Percentiles rank a stretch among this genome's conserved stretches.
These are phyloP conservation scores for Dorcus hopei DNA, from an alignment of 2,888 invertebrate genomes.

Conservation along the genomic window DNA sequence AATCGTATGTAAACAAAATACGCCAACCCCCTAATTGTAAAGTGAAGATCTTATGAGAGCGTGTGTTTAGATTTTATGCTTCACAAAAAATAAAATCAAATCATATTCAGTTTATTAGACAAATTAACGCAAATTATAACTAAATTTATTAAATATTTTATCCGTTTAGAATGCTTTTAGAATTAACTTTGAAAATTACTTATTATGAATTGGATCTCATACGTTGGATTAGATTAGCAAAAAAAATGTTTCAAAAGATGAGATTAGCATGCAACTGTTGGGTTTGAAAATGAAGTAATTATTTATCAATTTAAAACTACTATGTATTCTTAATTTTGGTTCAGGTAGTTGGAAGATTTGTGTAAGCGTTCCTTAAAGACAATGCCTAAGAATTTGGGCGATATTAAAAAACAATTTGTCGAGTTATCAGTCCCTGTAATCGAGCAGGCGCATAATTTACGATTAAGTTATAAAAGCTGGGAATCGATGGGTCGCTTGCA, in stretches of 20 bases:
- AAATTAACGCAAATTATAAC: too few relatives aligned
- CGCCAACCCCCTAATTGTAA: too few relatives aligned
- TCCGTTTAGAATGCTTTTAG: too few relatives aligned
- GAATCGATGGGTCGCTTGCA: slow-evolving; percentile 27
- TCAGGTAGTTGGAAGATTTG: neutral
- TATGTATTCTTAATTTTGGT: neutral
- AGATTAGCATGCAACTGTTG: neutral
- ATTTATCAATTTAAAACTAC: slow-evolving; percentile 3
- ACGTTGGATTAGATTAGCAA: too few relatives aligned
- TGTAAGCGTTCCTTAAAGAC: slow-evolving; percentile 11
- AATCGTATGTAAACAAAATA: too few relatives aligned
- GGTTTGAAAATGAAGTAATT: neutral
- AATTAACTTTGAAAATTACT: too few relatives aligned
- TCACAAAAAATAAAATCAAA: too few relatives aligned
- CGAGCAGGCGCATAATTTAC: slow-evolving; percentile 31
- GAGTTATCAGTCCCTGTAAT: slow-evolving; percentile 28
- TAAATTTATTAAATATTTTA: too few relatives aligned
- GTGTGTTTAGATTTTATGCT: too few relatives aligned
- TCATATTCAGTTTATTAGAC: too few relatives aligned
- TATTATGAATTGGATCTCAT: too few relatives aligned
- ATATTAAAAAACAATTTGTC: slow-evolving; percentile 33
- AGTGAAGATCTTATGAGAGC: too few relatives aligned
- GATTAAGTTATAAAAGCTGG: slow-evolving; percentile 31
- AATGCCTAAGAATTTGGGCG: slow-evolving; percentile 4
- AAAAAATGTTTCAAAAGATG: neutral